A percentile compares a stretch with the other conserved stretches of the same genome.
Evolutionary conservation across 2,113 vertebrate species (phyloP).

Genomic region (Macquaria australasica): DNA sequence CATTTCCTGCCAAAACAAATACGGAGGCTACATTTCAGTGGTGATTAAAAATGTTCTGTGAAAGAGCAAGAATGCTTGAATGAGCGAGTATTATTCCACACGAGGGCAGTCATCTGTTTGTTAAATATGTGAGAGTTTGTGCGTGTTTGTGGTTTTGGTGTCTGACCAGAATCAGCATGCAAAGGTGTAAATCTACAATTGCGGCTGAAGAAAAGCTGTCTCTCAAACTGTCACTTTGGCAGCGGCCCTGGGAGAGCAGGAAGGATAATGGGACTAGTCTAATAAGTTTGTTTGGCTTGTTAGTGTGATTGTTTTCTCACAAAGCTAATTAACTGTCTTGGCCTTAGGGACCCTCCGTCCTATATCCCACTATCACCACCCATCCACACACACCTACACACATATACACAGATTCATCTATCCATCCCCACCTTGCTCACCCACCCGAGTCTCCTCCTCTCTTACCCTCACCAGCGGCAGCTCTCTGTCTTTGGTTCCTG

Average conservation of each 20-base stretch:
- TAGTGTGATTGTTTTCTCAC: slow-evolving; percentile 85
- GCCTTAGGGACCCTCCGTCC: slow-evolving; percentile 78
- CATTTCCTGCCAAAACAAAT: slow-evolving; percentile 66
- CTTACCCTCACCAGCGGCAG: slow-evolving; percentile 57
- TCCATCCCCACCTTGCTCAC: slow-evolving; percentile 52
- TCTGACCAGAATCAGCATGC: slow-evolving; percentile 25
- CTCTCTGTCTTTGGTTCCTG: slow-evolving; percentile 80
- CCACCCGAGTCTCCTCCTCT: slow-evolving; percentile 47
- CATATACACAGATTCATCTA: slow-evolving; percentile 47
- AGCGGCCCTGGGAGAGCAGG: slow-evolving; percentile 55
- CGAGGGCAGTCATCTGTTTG: slow-evolving; percentile 20
- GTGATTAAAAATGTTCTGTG: slow-evolving; percentile 52
- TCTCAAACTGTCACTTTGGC: slow-evolving; percentile 63
- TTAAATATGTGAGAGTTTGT: slow-evolving; percentile 1
- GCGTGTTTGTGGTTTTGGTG: background rate
- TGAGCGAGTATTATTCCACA: slow-evolving; percentile 1
- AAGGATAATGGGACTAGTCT: slow-evolving; percentile 72
- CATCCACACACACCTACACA: slow-evolving; percentile 61
- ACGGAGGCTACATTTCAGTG: slow-evolving; percentile 40
- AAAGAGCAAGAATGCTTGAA: slow-evolving; percentile 11
- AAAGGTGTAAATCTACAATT: slow-evolving; percentile 51
- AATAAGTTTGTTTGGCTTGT: slow-evolving; percentile 85
- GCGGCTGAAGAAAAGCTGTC: slow-evolving; percentile 46
- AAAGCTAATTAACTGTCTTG: slow-evolving; percentile 84
- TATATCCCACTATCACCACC: slow-evolving; percentile 68